A percentile compares a stretch with the other conserved stretches of the same genome.
These are phyloP conservation scores for Sitophilus oryzae DNA, from an alignment of 1,140 invertebrate genomes.

Conservation along the genomic window DNA sequence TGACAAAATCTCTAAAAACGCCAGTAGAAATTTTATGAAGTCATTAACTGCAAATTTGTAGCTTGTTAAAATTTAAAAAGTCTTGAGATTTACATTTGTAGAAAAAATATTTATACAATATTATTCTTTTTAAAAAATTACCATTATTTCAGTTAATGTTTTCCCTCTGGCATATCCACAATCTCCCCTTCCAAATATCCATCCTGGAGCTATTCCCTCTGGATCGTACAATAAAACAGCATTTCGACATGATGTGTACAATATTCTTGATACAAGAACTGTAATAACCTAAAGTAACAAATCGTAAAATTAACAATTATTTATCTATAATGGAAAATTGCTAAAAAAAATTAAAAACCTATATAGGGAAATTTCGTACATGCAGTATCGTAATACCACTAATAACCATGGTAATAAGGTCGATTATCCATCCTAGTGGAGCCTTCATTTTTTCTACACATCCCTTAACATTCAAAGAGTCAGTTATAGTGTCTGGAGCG, in stretches of 20 bases:
- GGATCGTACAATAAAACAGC: conserved; percentile 35
- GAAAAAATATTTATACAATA: no score
- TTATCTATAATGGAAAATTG: no score
- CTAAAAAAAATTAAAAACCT: no score
- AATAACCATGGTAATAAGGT: conserved; percentile 19
- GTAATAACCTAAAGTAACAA: conserved; percentile 25
- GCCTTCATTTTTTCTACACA: conserved; percentile 35
- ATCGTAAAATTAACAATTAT: background rate
- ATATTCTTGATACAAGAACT: conserved; percentile 32
- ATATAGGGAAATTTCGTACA: conserved; percentile 22
- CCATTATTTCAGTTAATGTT: conserved; percentile 33
- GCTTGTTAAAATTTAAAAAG: no score
- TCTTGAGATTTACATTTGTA: no score
- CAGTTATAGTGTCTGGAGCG: conserved; percentile 29
- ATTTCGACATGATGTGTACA: conserved; percentile 42
- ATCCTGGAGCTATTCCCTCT: conserved; percentile 38
- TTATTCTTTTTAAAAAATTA: conserved; percentile 49
- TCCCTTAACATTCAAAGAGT: conserved; percentile 37
- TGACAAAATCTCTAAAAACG: no score
- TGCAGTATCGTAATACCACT: conserved; percentile 25
- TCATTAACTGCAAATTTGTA: no score
- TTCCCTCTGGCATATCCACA: conserved; percentile 32
- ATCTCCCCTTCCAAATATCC: conserved; percentile 37
- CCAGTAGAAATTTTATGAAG: no score
- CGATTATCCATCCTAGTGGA: conserved; percentile 32